Percentiles rank a stretch among this genome's conserved stretches.
Conservation (phyloP, 2,888 invertebrate species). For the Drosophila melanosoma region DNA sequence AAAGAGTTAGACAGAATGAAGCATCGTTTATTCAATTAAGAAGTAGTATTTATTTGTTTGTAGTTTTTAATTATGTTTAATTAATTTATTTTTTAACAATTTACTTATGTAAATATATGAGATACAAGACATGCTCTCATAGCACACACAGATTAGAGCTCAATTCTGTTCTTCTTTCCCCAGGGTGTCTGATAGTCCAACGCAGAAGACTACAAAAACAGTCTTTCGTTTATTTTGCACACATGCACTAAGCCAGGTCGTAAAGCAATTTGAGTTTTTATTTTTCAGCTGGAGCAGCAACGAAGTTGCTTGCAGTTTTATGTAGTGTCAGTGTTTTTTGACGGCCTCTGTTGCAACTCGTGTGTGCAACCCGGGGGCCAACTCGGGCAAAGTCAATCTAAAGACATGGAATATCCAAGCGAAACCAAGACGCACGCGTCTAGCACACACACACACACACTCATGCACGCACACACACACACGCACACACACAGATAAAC, state of each 20-base stretch:
- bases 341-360: slow-evolving; percentile 61
- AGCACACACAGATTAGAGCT: not conserved
- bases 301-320: slow-evolving; percentile 49
- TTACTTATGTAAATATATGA: not conserved
- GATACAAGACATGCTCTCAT: not conserved
- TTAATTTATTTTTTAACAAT: not conserved
- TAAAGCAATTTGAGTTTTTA: slow-evolving; percentile 46
- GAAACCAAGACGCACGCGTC: slow-evolving; percentile 28
- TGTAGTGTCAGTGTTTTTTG: slow-evolving; percentile 46
- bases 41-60: too few species aligned
- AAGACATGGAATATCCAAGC: slow-evolving; percentile 42
- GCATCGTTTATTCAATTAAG: not conserved
- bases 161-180: not conserved
- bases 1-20: not conserved
- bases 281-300: slow-evolving; percentile 23
- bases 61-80: not conserved
- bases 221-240: not conserved
- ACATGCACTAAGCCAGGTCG: slow-evolving; percentile 35
- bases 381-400: slow-evolving; percentile 50
- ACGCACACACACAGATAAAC: not conserved
- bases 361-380: slow-evolving; percentile 19
- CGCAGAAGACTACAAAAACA: not conserved
- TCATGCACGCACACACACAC: not conserved
- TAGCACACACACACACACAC: slow-evolving; percentile 2
- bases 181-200: not conserved